These are phyloP conservation scores for Trogon melanurus DNA, from an alignment of 2,113 vertebrate genomes.

Conservation along the genomic window DNA sequence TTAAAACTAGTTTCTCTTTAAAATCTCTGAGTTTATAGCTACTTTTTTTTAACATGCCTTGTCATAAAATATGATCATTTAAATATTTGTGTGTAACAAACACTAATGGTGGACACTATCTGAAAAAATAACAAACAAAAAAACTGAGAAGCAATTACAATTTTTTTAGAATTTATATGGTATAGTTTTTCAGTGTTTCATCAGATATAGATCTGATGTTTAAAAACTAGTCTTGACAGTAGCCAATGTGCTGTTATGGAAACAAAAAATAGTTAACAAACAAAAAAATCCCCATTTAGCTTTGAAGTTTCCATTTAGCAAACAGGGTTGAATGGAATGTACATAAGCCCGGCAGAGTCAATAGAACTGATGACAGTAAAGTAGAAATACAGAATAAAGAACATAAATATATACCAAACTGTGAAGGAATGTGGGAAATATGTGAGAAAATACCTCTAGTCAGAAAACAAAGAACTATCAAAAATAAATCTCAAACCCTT, in stretches of 20 bases:
- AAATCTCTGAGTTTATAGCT: background rate
- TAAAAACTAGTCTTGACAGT: background rate
- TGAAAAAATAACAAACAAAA: background rate
- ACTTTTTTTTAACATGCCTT: background rate
- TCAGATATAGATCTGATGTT: background rate
- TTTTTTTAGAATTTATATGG: background rate
- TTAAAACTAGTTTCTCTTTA: background rate
- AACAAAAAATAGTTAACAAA: background rate
- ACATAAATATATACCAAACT: background rate
- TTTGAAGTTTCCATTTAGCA: background rate
- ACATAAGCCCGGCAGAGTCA: background rate
- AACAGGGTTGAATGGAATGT: background rate
- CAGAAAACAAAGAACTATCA: background rate
- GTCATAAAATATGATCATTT: background rate
- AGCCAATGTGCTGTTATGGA: background rate
- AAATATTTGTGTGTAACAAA: background rate
- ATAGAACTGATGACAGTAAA: background rate
- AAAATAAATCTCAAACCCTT: background rate
- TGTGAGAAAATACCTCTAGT: background rate
- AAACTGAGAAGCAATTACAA: background rate
- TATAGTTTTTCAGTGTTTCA: background rate
- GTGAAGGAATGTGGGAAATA: conserved; percentile 5
- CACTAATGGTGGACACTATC: background rate
- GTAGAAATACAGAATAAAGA: background rate
- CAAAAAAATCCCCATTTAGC: background rate